Base-by-base conservation (phyloP, 2,113 vertebrate species). In the Nematolebias whitei region DNA sequence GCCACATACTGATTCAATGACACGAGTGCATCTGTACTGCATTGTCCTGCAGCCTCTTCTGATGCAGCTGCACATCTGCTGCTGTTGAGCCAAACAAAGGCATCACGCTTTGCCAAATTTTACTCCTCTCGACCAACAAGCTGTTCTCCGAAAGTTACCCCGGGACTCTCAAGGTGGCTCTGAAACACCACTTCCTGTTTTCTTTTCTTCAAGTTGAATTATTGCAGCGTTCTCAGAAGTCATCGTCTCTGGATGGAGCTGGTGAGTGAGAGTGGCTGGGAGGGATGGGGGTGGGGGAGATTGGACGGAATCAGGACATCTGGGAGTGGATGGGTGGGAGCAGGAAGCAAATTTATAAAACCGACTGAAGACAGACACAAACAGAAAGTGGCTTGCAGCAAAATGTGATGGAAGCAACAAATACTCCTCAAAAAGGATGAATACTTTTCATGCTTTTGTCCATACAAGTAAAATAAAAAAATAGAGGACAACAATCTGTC, bases 11-110 rank as follows among this genome's bases (percentile, higher is more conserved):
- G 79, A 87, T 87, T 85, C 83, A 80, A 54, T 89, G 88, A 88
- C 82, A 88, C 77, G 83, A 86, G 62, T 86, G 85, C 90, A 90
- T 91, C 90, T 91, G 90, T 75, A 79, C 77, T 83, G 83, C 80
- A 85, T 83, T 85, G 71, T 87, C 78, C 79, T 76, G 74, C 84
- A 84, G 82, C 82, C 82, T 64, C 67, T 74, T 68, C 73, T 71
- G 75, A 73, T 89, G 78, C 84, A 85, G 74, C 79, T 79, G 70
- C 80, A 88, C 89, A 90, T 88, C 87, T 90, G 87, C 87, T 77
- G 87, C 74, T 78, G 83, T 85, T 82, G 83, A 88, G 78, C 82
- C 83, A 87, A 85, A 89, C 81, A 90, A 90, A 87, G 64, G 68
- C 68, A 16, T 59, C 20, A 55, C 63, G 50, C 76, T 60, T 77